A percentile compares a stretch with the other conserved stretches of the same genome.
Conservation (phyloP, 2,113 vertebrate species). For the Narcine bancroftii region DNA sequence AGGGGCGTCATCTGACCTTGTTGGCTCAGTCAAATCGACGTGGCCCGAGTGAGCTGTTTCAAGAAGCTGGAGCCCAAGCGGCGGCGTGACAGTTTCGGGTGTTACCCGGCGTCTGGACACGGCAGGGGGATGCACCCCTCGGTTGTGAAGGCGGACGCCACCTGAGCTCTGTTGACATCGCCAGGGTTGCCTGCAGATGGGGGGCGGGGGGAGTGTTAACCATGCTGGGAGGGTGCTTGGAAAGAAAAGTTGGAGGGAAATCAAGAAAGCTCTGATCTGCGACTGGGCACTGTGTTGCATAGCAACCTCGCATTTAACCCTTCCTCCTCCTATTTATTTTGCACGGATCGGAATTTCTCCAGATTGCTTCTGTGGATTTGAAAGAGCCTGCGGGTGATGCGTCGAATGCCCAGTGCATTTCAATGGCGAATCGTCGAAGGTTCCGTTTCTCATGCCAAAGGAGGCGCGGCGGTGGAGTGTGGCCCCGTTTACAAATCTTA, state of each 20-base stretch:
- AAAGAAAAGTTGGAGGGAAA: neutral
- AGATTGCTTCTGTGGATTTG: neutral
- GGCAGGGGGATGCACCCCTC: neutral
- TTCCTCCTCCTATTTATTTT: neutral
- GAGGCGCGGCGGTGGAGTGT: neutral
- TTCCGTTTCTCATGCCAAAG: neutral
- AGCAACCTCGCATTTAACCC: slow-evolving; percentile 28
- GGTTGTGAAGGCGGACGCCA: neutral
- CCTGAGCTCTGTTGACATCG: neutral
- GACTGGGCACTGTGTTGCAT: neutral
- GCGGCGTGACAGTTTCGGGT: neutral
- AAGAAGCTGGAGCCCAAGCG: too few relatives aligned
- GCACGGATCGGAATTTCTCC: neutral
- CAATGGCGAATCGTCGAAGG: neutral
- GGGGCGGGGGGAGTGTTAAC: neutral
- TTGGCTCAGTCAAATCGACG: too few relatives aligned
- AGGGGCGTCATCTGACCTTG: too few relatives aligned
- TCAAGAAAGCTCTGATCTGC: neutral
- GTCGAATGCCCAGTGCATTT: neutral
- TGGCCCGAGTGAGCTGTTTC: too few relatives aligned
- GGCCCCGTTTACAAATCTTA: neutral
- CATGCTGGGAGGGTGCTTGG: neutral
- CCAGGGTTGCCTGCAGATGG: neutral
- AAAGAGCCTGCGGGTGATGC: neutral
- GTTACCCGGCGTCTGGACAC: neutral